phyloP scores from a whole-genome alignment of 2,888 invertebrate genomes.

The Meloe dianella region DNA sequence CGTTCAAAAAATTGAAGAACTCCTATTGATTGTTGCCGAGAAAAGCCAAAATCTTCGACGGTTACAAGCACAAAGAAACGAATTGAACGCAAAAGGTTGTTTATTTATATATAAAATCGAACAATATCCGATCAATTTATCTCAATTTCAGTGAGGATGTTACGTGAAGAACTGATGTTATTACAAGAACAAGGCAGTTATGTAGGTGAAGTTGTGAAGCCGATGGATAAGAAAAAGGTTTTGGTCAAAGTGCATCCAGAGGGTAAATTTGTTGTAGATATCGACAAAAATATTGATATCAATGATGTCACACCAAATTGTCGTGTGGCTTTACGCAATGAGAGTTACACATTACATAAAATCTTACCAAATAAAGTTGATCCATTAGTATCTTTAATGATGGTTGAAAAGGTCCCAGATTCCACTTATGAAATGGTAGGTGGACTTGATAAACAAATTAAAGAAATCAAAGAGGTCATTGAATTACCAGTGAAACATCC shows the following conservation, averaged over 20 bases:
- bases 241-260: conserved; percentile 99
- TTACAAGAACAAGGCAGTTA: conserved; percentile 98
- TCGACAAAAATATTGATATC: conserved; percentile 99
- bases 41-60: conserved; percentile 96
- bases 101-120: neutral
- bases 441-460: conserved; percentile 98
- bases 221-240: conserved; percentile 99
- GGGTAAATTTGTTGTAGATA: conserved; percentile 98
- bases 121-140: too few relatives aligned
- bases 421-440: conserved; percentile 99
- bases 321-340: conserved; percentile 95
- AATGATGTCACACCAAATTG: conserved; percentile 97
- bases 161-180: conserved; percentile 95
- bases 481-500: conserved; percentile 99
- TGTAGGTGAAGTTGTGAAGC: conserved; percentile 99
- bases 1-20: conserved; percentile 96
- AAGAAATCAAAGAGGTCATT: conserved; percentile 99
- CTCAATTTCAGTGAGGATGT: conserved; percentile 80
- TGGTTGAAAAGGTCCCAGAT: conserved; percentile 99
- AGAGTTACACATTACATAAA: conserved; percentile 98
- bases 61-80: conserved; percentile 97
- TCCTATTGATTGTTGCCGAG: conserved; percentile 94
- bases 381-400: conserved; percentile 98
- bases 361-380: conserved; percentile 99
- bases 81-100: conserved; percentile 95